phyloP scores from a whole-genome alignment of 2,888 invertebrate genomes.

The Arenicola marina region DNA sequence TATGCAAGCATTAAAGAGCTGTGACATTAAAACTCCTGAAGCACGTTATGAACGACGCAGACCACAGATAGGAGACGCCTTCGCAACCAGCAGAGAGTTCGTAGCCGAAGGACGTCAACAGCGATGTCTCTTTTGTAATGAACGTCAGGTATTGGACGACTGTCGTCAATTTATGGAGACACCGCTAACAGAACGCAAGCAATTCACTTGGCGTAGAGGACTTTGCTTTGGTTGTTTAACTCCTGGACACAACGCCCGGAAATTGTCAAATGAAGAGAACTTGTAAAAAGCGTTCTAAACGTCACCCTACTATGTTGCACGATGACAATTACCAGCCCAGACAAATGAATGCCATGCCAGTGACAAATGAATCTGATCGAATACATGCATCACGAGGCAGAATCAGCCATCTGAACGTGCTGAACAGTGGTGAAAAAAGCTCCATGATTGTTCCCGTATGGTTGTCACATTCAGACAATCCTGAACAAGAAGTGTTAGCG shows the following conservation, averaged over 20 bases:
- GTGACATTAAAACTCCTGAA: no score
- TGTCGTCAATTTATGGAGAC: background rate
- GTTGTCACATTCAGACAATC: constrained; percentile 18
- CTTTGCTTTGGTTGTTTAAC: constrained; percentile 37
- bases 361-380: background rate
- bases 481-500: constrained; percentile 26
- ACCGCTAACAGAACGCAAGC: background rate
- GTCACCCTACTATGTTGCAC: constrained; percentile 33
- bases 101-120: no score
- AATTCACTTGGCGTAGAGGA: constrained; percentile 16
- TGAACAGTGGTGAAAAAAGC: background rate
- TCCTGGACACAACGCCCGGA: constrained; percentile 29
- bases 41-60: background rate
- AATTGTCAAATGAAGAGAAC: constrained; percentile 20
- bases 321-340: background rate
- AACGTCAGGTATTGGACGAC: background rate
- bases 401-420: no score
- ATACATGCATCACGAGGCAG: no score
- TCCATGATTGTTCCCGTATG: constrained; percentile 34
- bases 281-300: constrained; percentile 26
- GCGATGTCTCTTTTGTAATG: no score
- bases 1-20: background rate
- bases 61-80: background rate
- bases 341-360: background rate
- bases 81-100: no score